Conservation (phyloP, 2,113 vertebrate species). For the Cyrtonyx montezumae region DNA sequence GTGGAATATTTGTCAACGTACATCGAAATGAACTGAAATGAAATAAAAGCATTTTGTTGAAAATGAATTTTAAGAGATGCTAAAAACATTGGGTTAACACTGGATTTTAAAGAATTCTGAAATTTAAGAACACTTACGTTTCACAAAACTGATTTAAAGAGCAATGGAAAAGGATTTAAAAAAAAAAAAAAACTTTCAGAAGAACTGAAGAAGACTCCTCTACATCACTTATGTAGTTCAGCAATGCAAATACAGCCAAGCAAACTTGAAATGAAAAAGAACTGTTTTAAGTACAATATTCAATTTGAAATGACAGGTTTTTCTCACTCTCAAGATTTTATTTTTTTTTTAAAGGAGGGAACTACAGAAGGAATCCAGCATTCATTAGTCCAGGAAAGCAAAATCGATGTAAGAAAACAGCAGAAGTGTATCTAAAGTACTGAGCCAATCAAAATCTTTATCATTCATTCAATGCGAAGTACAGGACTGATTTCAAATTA, state of each 20-base stretch:
- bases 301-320: not conserved
- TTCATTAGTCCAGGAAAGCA: not conserved
- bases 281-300: not conserved
- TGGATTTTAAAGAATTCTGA: not conserved
- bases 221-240: not conserved
- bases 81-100: not conserved
- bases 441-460: not conserved
- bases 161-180: not conserved
- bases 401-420: not conserved
- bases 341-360: not conserved
- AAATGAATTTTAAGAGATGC: not conserved
- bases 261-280: not conserved
- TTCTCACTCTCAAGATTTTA: not conserved
- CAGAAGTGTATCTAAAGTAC: not conserved
- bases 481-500: not conserved
- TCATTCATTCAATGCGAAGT: not conserved
- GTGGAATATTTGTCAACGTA: constrained; percentile 93
- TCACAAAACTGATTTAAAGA: not conserved
- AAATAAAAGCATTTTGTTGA: not conserved
- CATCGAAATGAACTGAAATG: constrained; percentile 90
- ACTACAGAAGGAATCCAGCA: not conserved
- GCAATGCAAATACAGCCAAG: not conserved
- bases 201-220: too few species aligned
- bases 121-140: not conserved
- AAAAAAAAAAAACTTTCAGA: not conserved